These are phyloP conservation scores for Nycteola revayana DNA, from an alignment of 2,888 invertebrate genomes.

Conservation along the genomic window DNA sequence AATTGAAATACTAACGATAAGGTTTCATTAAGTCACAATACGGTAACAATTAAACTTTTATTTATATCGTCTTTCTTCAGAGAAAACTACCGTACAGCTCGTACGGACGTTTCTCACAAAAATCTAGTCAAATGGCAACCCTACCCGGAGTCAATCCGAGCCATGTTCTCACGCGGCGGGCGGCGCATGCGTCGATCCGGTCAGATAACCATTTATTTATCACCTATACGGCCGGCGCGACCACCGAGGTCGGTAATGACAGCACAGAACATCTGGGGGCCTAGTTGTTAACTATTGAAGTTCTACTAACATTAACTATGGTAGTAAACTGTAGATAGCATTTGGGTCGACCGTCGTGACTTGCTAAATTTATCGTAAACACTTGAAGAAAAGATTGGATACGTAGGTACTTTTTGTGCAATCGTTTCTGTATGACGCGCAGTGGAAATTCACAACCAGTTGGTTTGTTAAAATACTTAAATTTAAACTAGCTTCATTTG, in stretches of 20 bases:
- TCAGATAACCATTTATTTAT: slow-evolving; percentile 57
- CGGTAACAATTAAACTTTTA: no score
- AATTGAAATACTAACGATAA: no score
- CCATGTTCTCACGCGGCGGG: slow-evolving; percentile 45
- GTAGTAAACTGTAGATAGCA: slow-evolving; percentile 6
- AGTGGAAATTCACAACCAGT: no score
- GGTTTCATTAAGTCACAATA: no score
- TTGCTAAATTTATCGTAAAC: slow-evolving; percentile 15
- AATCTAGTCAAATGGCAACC: slow-evolving; percentile 11
- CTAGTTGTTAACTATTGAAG: slow-evolving; percentile 9
- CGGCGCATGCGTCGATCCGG: slow-evolving; percentile 41
- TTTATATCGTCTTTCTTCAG: no score
- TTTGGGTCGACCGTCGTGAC: slow-evolving; percentile 3
- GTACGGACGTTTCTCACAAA: no score
- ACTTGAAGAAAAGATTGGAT: slow-evolving; percentile 5
- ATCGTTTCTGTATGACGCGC: no score
- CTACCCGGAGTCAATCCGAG: slow-evolving; percentile 26
- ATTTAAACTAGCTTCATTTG: no score
- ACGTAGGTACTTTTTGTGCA: slow-evolving; percentile 18
- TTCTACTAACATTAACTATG: slow-evolving; percentile 18
- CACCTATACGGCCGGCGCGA: slow-evolving; percentile 40
- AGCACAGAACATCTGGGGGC: slow-evolving; percentile 27
- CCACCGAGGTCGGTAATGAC: slow-evolving; percentile 33
- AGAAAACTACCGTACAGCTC: no score
- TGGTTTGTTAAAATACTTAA: no score